Base-by-base conservation (phyloP, 2,797 vertebrate genomes). In the Sebastes nivosus region DNA sequence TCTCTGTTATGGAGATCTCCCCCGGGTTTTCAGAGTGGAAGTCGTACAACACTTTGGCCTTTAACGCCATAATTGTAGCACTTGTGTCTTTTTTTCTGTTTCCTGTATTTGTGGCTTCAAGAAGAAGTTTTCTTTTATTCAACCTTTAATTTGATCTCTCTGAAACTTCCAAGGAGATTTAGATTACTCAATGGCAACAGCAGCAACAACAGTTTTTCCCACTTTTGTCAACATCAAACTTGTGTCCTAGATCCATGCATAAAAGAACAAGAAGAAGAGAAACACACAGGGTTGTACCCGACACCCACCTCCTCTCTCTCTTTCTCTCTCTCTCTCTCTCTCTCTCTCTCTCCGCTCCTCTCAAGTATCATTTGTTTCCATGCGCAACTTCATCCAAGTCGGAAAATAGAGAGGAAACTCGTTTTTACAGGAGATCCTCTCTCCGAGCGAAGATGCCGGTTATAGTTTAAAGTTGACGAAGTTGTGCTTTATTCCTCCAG, bases 21-120 rank as follows among this genome's bases (percentile, higher is more conserved):
- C 97, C 97, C 4, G 96, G 96, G 90, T 99, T 99, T 90, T 99
- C 98, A 30, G 97, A 97, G 89, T 87, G 92, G 93, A 99, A 99
- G 92, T 98, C 97, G 81, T 99, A 99, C 80, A 99, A 91, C 78
- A 97, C 98, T 89, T 93, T 96, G 79, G 97, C 98, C 84, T 95
- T 96, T 73, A 98, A 81, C 82, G 98, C 96, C 98, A 98, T 98
- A 59, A 80, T 91, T 83, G 8, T 0, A 72, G 7, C 7, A 8
- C 7, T 72, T 4, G 1, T 36, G 14, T 32, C 9, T 24, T 42
- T 27, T 42, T 61, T 8, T 60, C 13, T 24, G 8, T 52, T 5
- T 73, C 55, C 29, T 77, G 27, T 7, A 13, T 59, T 69, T 27
- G 25, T 52, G 55, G 29, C 74, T 16, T 29, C 29, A 57, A 27